Evolutionary conservation across 2,113 vertebrate genomes (phyloP), one percentile per base, ranked within the genome.

Genomic region (Tichodroma muraria): DNA sequence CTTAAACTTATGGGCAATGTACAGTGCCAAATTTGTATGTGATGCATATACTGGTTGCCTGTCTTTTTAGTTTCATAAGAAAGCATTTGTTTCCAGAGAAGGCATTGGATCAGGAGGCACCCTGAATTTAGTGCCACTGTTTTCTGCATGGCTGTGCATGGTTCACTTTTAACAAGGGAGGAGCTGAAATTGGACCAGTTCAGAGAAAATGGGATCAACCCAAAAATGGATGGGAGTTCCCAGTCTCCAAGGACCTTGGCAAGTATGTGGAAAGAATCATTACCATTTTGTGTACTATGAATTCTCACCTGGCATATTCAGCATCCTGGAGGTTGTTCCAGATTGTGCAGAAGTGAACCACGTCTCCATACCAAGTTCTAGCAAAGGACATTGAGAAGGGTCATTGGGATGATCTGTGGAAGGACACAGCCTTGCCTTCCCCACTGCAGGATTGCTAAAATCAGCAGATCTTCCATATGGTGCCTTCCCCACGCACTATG

Each of bases 401-500:
- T 22, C 33, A 33, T 16, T 54, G 56, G 30, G 20, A 23, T 50
- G 21, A 33, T 14, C 23, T 20, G 9, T 38, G 30, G 40, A 82
- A 85, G 40, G 20, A 86, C 35, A 10, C 30, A 86, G 59, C 9
- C 30, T 94, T 78, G 44, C 38, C n/a, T 70, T 78, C 38, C 20
- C 19, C 25, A 12, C 19, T n/a, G 52, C 49, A 80, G 20, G 25
- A 42, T 3, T 73, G 68, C 54, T 53, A 37, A 49, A 50, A 52
- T 63, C 72, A 75, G 66, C 44, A 85, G 93, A 80, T 94, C 14
- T 66, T 53, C 38, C 90, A 57, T 28, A 12, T 4, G 44, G 85
- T 64, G 40, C 30, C 33, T 81, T 70, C 42, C 37, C 57, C 59
- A 23, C 0, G 0, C 1, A 10, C 4, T 13, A 69, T 30, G 25